Percentiles rank a stretch among this genome's conserved stretches.
These are phyloP conservation scores for Ceratotherium simum DNA, from an alignment of 2,113 vertebrate species.

Conservation along the genomic window DNA sequence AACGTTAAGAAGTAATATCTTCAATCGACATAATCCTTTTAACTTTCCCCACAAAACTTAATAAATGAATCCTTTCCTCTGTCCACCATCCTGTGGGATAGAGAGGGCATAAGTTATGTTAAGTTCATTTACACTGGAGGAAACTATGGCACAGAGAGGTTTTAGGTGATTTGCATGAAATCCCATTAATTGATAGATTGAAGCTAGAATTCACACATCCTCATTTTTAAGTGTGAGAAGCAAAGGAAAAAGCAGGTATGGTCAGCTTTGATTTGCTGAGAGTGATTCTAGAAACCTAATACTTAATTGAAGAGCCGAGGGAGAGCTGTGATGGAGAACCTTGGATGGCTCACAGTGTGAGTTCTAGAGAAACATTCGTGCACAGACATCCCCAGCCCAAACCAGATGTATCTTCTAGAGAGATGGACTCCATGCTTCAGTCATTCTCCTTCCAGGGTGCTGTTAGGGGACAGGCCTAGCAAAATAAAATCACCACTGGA, in stretches of 20 bases:
- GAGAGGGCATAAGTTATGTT: neutral
- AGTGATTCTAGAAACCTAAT: neutral
- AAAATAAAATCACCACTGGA: neutral
- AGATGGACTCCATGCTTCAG: neutral
- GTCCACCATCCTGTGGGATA: neutral
- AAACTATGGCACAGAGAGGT: neutral
- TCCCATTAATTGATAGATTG: neutral
- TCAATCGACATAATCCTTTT: neutral
- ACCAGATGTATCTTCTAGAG: neutral
- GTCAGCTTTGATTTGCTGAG: neutral
- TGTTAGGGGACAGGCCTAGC: neutral
- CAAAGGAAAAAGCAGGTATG: neutral
- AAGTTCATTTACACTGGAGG: neutral
- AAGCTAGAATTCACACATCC: neutral
- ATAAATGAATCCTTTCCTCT: conserved; percentile 1
- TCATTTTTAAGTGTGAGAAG: conserved; percentile 15
- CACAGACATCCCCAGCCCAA: neutral
- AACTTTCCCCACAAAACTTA: neutral
- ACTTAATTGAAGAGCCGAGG: neutral
- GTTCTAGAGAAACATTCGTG: neutral
- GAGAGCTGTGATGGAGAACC: neutral
- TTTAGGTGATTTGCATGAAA: conserved; percentile 24
- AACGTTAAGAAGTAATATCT: neutral
- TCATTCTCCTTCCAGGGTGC: neutral
- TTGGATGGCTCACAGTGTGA: neutral